Conservation (phyloP, 2,888 invertebrate species). For the Heterodera filipjevi region DNA sequence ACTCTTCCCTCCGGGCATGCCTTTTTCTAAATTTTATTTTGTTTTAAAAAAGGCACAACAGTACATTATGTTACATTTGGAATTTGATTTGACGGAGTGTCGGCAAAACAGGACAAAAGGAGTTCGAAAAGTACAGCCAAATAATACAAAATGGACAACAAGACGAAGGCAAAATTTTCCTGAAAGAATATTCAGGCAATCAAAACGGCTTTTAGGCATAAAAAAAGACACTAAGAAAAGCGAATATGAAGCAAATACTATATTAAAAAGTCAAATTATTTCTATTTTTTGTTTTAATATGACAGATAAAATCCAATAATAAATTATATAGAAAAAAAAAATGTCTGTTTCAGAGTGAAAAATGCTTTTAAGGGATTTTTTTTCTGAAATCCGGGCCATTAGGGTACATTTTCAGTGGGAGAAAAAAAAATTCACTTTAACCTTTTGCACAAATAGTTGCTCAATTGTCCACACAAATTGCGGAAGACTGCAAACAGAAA, state of each 20-base stretch:
- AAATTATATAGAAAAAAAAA: too few relatives aligned
- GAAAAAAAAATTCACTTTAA: neutral
- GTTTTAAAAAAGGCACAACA: neutral
- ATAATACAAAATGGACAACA: constrained; percentile 42
- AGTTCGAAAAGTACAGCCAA: constrained; percentile 47
- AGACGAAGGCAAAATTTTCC: neutral
- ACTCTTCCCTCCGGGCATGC: constrained; percentile 78
- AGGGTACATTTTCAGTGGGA: too few relatives aligned
- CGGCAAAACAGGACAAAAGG: constrained; percentile 59
- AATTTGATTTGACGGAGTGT: constrained; percentile 46
- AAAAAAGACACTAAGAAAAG: too few relatives aligned
- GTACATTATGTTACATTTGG: constrained; percentile 32
- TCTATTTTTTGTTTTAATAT: too few relatives aligned
- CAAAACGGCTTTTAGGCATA: too few relatives aligned
- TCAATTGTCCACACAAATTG: constrained; percentile 40
- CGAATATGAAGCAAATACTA: too few relatives aligned
- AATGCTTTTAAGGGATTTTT: too few relatives aligned
- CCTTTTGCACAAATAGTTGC: constrained; percentile 19
- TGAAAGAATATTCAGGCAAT: neutral
- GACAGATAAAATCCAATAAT: too few relatives aligned
- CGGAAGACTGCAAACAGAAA: constrained; percentile 47
- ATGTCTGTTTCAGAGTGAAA: too few relatives aligned
- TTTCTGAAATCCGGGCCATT: too few relatives aligned
- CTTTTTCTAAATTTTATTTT: constrained; percentile 46
- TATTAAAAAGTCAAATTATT: too few relatives aligned